Base-by-base conservation (phyloP, 1,140 invertebrate genomes). In the Drosophila athabasca region DNA sequence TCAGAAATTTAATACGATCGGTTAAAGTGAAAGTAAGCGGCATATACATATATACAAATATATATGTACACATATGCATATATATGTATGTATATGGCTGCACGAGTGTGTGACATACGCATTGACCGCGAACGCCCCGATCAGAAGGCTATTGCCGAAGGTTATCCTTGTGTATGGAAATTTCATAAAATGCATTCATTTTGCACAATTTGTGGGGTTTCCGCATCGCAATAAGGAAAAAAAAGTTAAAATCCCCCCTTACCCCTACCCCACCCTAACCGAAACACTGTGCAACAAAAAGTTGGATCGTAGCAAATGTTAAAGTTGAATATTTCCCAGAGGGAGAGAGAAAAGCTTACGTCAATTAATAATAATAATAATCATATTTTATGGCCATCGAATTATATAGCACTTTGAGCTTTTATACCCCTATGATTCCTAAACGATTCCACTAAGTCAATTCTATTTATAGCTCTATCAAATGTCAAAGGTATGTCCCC, bases 121-220 rank as follows among this genome's bases (percentile, higher is more conserved):
- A 71, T 65, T 82, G 81, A 87, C 82, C 82, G 82, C 82, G 78
- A 82, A 82, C 79, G 68, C 82, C 76, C 64, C 79, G 60, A 59
- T 77, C 79, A 80, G 82, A 85, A 87, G 82, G 82, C 82, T 82
- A 75, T 55, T 58, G 45, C 62, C 85, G 83, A 87, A 87, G 83
- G 82, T 85, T 85, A 88, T 87, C 82, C 82, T 87, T 88, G 80
- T 78, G 65, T 77, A 85, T 87, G 82, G 78, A 87, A 87, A 88
- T 87, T 87, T 81, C 60, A 82, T 60, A 82, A 87, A 82, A 67
- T 79, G 78, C 82, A 87, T 87, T 87, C 83, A 66, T 68, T 87
- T 87, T 60, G 61, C 43, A 71, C 82, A 85, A 55, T 83, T 87
- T 87, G 61, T 82, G 82, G 65, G 82, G 82, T 85, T 87, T 87